Evolutionary conservation across 2,113 vertebrate genomes (phyloP), one percentile per base, ranked within the genome.

Genomic region (sheep (Ovis aries)): DNA sequence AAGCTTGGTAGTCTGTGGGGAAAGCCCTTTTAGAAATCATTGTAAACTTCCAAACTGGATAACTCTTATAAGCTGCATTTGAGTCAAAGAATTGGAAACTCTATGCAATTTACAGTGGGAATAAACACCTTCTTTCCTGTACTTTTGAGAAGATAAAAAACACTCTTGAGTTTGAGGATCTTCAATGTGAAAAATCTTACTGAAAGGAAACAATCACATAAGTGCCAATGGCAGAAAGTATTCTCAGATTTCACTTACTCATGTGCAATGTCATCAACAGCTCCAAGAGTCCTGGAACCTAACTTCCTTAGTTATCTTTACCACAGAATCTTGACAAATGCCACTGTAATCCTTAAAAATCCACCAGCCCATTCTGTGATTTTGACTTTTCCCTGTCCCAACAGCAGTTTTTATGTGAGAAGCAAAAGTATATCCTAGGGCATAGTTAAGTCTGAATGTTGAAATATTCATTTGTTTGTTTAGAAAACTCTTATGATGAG

Each of bases 401-500:
- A 71, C 91, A 53, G 29, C 57, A 78, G 31, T 55, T 10, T 80
- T 86, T 50, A 27, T 45, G 50, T 29, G 11, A 84, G 15, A 88
- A 95, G 7, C 19, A 55, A 83, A 84, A 92, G 15, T 50, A 33
- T 23, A 83, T 78, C 8, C 8, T 74, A 57, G 14, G 80, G 45
- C 23, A 45, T 29, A 53, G 36, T 90, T 90, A 94, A 43, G 27
- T 77, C 67, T 50, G 57, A 94, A 52, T 71, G 43, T 5, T 77
- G 50, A 97, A 98, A 97, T 96, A 96, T 33, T 60, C 88, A 97
- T 78, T 97, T 98, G 62, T 91, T 98, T 82, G 96, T 97, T 92
- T 98, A 97, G 82, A 98, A 98, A 97, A 98, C 19, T 13, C 64
- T 97, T 90, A 60, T 93, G 94, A 98, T 90, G 67, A 97, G 88